Conservation (phyloP, 2,888 invertebrate genomes). For the Phengaris arion region DNA sequence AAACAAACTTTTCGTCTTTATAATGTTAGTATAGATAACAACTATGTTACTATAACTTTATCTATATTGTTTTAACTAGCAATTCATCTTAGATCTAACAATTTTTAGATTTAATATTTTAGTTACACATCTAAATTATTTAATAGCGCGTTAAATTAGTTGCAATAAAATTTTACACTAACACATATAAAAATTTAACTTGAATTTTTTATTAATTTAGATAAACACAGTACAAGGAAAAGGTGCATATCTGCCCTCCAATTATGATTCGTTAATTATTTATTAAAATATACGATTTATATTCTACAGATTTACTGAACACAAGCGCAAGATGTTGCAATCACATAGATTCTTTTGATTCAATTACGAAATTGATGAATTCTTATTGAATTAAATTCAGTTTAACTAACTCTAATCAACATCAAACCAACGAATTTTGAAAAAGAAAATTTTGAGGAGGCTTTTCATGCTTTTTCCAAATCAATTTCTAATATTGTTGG, state of each 20-base stretch:
- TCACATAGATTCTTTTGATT: background rate
- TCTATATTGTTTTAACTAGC: too few relatives aligned
- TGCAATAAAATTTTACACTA: slow-evolving; percentile 12
- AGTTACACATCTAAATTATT: background rate
- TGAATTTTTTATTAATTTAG: background rate
- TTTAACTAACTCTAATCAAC: background rate
- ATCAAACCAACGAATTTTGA: too few relatives aligned
- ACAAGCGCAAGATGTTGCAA: background rate
- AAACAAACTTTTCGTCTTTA: too few relatives aligned
- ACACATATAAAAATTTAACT: background rate
- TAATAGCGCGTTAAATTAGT: slow-evolving; percentile 14
- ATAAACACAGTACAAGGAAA: slow-evolving; percentile 5
- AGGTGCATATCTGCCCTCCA: background rate
- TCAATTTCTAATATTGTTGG: too few relatives aligned
- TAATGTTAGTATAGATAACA: too few relatives aligned
- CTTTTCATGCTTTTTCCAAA: too few relatives aligned
- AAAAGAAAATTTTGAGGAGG: too few relatives aligned
- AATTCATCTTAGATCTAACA: background rate
- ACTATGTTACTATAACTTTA: too few relatives aligned
- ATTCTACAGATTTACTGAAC: background rate
- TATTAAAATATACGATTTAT: background rate
- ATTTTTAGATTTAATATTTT: background rate
- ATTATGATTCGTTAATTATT: background rate
- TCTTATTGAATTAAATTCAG: background rate
- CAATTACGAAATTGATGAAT: background rate